Evolutionary conservation across 2,797 vertebrate species (phyloP), one percentile per base, ranked within the genome.

Genomic region (Falco berigora): DNA sequence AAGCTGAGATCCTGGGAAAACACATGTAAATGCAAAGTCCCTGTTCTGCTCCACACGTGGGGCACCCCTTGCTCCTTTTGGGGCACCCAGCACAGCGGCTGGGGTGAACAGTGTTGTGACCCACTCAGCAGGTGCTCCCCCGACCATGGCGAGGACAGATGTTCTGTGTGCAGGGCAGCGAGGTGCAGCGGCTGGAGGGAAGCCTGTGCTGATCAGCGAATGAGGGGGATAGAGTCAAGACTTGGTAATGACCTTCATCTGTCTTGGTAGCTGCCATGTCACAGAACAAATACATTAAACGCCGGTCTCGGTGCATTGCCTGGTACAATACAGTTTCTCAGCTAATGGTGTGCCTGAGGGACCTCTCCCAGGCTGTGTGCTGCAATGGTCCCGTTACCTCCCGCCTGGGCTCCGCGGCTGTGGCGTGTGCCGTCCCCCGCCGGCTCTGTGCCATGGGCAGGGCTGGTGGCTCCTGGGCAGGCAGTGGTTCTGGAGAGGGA

Each of bases 251-350:
- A 13, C 12, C 56, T 67, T 34, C 36, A 21, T 30, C 63, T 71
- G 20, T 19, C 40, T 7, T 2, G 53, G 50, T 7, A 53, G 82
- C 49, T 73, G 90, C 79, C 0, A 2, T 11, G 5, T 6, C 11
- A 3, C 9, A 4, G 66, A 20, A 14, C 25, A 58, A 20, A 12
- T 1, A 14, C 14, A 14, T 3, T 25, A 9, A 3, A 32, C 0
- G 1, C 88, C 8, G 16, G 2, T 16, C 47, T 21, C 53, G 32
- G 49, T 3, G 30, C 0, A 19, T 20, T 67, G 75, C 53, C 12
- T 5, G 2, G 14, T 0, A 7, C 12, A 7, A 17, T 4, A 2
- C 0, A 17, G 38, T 24, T 42, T 20, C 34, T 8, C 14, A 13
- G 87, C 38, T 7, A 0, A 34, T 63, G 46, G 15, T 5, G 46